Evolutionary conservation across 2,113 vertebrate species (phyloP).

Genomic region (Chloebia gouldiae): DNA sequence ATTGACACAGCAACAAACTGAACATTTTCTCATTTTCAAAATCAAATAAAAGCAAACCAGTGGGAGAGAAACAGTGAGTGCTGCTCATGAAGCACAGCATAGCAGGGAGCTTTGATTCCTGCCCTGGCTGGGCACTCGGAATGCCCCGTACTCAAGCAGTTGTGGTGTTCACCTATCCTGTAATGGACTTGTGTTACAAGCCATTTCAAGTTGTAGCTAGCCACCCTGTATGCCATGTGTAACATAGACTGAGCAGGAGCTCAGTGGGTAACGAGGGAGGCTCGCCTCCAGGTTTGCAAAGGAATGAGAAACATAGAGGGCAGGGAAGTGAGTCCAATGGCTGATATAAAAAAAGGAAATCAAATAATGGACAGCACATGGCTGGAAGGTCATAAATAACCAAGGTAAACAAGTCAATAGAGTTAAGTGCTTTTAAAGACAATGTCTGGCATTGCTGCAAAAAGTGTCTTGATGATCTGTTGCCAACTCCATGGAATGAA

Average conservation of each 20-base stretch:
- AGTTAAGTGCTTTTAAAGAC: slow-evolving; percentile 20
- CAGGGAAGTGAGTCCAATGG: not conserved
- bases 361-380: not conserved
- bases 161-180: not conserved
- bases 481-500: not conserved
- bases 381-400: slow-evolving; percentile 30
- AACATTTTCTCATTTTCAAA: slow-evolving; percentile 60
- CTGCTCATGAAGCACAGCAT: not conserved
- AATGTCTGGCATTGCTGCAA: slow-evolving; percentile 12
- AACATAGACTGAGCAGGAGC: not conserved
- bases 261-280: not conserved
- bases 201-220: not conserved
- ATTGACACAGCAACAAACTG: slow-evolving; percentile 73
- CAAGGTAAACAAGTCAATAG: not conserved
- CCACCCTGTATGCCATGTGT: not conserved
- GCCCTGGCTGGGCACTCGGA: not conserved
- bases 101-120: slow-evolving; percentile 32
- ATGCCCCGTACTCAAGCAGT: not conserved
- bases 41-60: slow-evolving; percentile 39
- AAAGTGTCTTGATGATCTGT: not conserved
- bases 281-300: not conserved
- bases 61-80: slow-evolving; percentile 36
- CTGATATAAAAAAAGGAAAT: not conserved
- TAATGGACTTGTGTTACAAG: not conserved
- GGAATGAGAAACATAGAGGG: not conserved